Evolutionary conservation across 1,140 invertebrate species (phyloP).

Genomic region (Apolygus lucorum): DNA sequence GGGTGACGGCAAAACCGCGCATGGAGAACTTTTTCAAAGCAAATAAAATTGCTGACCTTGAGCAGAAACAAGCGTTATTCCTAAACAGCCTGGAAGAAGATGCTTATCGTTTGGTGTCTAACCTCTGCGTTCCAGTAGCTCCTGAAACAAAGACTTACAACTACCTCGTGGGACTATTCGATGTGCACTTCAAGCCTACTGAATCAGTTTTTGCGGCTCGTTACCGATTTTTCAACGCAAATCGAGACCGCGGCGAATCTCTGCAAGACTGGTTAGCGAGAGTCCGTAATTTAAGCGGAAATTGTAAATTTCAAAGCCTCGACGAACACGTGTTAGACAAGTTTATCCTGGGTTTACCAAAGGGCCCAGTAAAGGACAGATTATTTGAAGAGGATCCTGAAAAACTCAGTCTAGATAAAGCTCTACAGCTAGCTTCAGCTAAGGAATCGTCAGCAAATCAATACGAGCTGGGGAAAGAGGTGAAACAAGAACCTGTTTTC

Average conservation of each 20-base stretch:
- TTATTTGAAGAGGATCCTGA: neutral
- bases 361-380: neutral
- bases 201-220: too few relatives aligned
- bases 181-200: neutral
- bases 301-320: neutral
- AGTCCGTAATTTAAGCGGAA: neutral
- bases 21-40: neutral
- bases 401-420: neutral
- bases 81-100: neutral
- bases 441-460: neutral
- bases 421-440: neutral
- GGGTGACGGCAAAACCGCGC: too few relatives aligned
- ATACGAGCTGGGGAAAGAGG: neutral
- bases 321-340: neutral
- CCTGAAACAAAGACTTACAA: neutral
- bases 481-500: neutral
- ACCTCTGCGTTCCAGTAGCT: neutral
- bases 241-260: neutral
- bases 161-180: neutral
- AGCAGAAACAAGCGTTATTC: neutral
- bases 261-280: neutral
- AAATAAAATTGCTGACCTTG: neutral
- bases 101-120: neutral
- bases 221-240: neutral
- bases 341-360: neutral